Evolutionary conservation across 2,113 vertebrate species (phyloP).

Genomic region (Emydura subglobosa): DNA sequence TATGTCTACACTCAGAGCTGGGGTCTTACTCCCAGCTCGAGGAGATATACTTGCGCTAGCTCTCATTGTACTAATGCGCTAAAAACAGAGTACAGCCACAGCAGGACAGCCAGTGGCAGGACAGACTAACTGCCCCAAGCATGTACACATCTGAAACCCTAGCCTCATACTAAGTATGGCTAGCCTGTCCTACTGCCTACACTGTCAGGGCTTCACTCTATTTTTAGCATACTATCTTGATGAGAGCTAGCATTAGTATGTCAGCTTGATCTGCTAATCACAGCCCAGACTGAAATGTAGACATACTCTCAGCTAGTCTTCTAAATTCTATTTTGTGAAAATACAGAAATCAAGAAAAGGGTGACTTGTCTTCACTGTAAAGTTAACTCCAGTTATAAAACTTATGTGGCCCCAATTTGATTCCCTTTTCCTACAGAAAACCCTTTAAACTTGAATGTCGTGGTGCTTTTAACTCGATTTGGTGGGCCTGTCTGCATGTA

Average conservation of each 20-base stretch:
- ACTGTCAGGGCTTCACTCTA: not conserved
- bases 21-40: not conserved
- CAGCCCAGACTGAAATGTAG: too few species aligned
- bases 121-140: not conserved
- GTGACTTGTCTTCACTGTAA: not conserved
- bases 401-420: not conserved
- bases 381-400: not conserved
- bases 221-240: not conserved
- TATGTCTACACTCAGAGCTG: not conserved
- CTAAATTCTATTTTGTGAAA: accelerated
- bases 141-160: not conserved
- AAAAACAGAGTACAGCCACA: not conserved
- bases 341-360: not conserved
- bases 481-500: not conserved
- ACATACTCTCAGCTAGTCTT: not conserved
- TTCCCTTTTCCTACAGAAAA: not conserved
- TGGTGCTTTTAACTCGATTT: not conserved
- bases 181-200: not conserved
- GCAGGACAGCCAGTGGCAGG: not conserved
- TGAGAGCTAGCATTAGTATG: too few species aligned
- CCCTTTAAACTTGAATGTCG: not conserved
- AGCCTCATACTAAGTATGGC: not conserved
- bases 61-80: not conserved
- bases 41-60: not conserved
- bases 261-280: too few species aligned